Evolutionary conservation across 2,888 invertebrate species (phyloP).

Genomic region (Lasioglossum morio): DNA sequence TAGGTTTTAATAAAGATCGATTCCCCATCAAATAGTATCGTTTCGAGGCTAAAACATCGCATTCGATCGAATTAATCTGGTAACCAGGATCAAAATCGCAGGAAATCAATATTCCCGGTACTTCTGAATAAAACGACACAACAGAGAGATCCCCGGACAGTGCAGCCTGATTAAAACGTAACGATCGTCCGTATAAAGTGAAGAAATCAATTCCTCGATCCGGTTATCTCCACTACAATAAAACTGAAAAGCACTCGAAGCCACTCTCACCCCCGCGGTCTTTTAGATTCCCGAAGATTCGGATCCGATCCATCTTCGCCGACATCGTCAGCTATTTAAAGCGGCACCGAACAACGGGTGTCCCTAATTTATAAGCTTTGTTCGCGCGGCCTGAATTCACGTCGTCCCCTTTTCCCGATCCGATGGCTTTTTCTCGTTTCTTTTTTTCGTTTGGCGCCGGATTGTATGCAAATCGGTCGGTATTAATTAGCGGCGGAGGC

Average conservation of each 20-base stretch:
- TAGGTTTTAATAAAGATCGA: not conserved
- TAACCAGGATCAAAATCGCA: not conserved
- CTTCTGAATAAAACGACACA: not conserved
- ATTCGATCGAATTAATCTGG: not conserved
- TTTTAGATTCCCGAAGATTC: conserved; percentile 9
- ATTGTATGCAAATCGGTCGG: conserved; percentile 55
- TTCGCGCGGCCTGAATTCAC: conserved; percentile 25
- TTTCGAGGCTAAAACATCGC: not conserved
- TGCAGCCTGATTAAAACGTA: not conserved
- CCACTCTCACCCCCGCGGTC: not conserved
- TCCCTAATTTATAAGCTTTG: conserved; percentile 27
- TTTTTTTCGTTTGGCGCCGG: not conserved
- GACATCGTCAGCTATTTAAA: conserved; percentile 12
- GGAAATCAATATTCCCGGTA: not conserved
- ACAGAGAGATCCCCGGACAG: not conserved
- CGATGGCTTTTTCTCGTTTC: not conserved
- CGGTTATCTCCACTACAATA: conserved; percentile 2
- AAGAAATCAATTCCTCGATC: conserved; percentile 1
- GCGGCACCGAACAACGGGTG: conserved; percentile 9
- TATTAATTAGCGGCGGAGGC: conserved; percentile 57
- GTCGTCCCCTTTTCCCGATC: not conserved
- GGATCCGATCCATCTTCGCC: conserved; percentile 1
- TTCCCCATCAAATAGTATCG: not conserved
- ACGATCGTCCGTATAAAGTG: not conserved
- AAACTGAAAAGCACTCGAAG: not conserved